Evolutionary conservation across 1,140 invertebrate species (phyloP), one percentile per base, ranked within the genome.

Genomic region (Drosophila neocordata): DNA sequence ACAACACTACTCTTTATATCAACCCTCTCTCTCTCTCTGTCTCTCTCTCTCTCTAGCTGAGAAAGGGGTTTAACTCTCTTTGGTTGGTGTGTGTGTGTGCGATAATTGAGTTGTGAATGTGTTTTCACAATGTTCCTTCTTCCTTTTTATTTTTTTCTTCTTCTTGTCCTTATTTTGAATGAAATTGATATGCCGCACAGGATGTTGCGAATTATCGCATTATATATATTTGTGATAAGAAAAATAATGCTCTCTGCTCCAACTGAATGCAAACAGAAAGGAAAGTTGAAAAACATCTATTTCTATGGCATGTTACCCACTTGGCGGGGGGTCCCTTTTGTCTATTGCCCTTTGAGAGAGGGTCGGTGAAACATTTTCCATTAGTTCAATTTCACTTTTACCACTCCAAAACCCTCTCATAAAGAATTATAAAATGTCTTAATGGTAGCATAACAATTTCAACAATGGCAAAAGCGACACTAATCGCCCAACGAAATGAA

Each of bases 351-450:
- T 4, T 31, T 4, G 44, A 18, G 27, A 6, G 27, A 31, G 27
- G 1, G 27, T 31, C 1, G 6, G 27, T 6, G 44, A 44, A 66
- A 61, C 79, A 74, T 61, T 81, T 57, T 69, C 81, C 82, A 87
- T 88, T 88, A 82, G 75, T 76, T 67, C 60, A 62, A 76, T 78
- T 87, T 74, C 65, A 74, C 24, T 85, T 85, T 66, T 63, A 44
- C 37, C 63, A 7, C 15, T 34, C 27, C 35, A 15, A 11, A 2
- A 15, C 56, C 53, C 12, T 18, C 69, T 65, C 77, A 77, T 90
- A 87, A 89, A 83, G 87, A 80, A 87, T 87, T 89, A 89, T 90
- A 90, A 90, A 90, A 83, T 87, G 88, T 90, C 79, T 88, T 90
- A 87, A 89, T 89, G 73, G 81, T 51, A 65, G 74, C 83, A 83